Conservation (phyloP, 2,888 invertebrate species). For the Rhagonycha lutea region DNA sequence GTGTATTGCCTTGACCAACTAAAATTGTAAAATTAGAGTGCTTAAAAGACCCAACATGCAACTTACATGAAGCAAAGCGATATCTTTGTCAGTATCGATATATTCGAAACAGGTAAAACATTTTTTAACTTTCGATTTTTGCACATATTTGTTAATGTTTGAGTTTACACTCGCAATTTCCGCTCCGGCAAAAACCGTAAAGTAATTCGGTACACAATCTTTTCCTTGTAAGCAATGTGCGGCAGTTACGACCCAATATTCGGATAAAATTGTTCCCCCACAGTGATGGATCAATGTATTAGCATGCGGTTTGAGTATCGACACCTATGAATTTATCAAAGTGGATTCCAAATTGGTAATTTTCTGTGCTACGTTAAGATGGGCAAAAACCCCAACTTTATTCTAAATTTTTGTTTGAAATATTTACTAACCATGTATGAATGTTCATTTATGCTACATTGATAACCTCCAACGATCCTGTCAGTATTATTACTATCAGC, state of each 20-base stretch:
- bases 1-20: background rate
- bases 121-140: background rate
- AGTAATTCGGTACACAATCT: background rate
- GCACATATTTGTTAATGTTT: background rate
- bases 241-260: background rate
- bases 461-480: background rate
- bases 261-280: background rate
- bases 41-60: background rate
- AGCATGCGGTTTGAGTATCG: background rate
- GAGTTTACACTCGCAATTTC: background rate
- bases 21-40: background rate
- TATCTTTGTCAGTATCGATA: background rate
- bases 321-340: background rate
- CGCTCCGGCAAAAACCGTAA: background rate
- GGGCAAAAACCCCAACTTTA: no score
- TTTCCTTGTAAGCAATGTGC: background rate
- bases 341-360: no score
- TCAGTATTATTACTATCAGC: background rate
- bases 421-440: background rate
- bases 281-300: background rate
- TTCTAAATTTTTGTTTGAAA: background rate
- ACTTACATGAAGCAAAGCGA: background rate
- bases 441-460: background rate
- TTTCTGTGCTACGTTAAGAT: no score
- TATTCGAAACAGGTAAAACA: background rate